These are phyloP conservation scores for Eciton burchellii DNA, from an alignment of 1,140 invertebrate species.

Conservation along the genomic window DNA sequence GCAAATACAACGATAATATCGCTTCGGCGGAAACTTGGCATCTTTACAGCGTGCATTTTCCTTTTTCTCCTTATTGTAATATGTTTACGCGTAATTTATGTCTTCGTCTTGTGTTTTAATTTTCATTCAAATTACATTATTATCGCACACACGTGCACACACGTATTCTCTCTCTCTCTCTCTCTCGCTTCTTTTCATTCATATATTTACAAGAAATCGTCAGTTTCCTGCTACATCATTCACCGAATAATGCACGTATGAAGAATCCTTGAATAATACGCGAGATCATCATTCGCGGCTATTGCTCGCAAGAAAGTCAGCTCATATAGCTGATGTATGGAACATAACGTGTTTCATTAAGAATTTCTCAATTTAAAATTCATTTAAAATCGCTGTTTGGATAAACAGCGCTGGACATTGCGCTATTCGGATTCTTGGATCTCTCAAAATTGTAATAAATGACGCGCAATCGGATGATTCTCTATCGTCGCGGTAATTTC, in stretches of 20 bases:
- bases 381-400: too few relatives aligned
- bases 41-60: neutral
- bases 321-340: neutral
- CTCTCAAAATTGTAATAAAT: neutral
- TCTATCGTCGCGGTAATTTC: neutral
- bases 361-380: neutral
- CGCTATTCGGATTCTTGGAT: neutral
- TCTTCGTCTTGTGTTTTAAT: constrained; percentile 4
- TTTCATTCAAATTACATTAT: constrained; percentile 12
- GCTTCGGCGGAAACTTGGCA: neutral
- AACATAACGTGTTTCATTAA: neutral
- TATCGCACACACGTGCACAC: constrained; percentile 24
- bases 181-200: neutral
- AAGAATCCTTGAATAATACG: too few relatives aligned
- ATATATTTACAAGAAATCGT: constrained; percentile 2
- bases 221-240: too few relatives aligned
- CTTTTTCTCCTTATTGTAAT: neutral
- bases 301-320: neutral
- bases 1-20: constrained; percentile 4
- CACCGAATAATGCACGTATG: neutral
- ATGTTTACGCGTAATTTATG: neutral
- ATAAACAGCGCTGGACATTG: neutral
- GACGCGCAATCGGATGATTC: neutral
- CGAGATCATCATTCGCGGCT: neutral
- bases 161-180: neutral